Conservation (phyloP, 2,797 vertebrate species). For the Gobio occitaniae region DNA sequence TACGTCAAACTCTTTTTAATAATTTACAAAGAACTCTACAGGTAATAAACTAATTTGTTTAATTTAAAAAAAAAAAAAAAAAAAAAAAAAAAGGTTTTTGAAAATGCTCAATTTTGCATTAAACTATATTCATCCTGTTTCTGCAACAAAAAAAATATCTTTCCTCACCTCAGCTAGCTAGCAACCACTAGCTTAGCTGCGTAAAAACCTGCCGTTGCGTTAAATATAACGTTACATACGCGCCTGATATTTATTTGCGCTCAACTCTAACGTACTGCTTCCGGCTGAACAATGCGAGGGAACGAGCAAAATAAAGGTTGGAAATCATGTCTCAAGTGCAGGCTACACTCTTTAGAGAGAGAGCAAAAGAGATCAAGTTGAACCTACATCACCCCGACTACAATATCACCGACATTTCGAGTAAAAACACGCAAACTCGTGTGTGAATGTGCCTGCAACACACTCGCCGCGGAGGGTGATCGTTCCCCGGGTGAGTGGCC, state of each 20-base stretch:
- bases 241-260: slow-evolving; percentile 24
- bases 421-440: slow-evolving; percentile 62
- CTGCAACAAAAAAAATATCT: slow-evolving; percentile 52
- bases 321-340: slow-evolving; percentile 37
- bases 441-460: slow-evolving; percentile 45
- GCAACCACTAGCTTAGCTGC: slow-evolving; percentile 57
- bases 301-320: slow-evolving; percentile 59
- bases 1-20: neutral
- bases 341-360: slow-evolving; percentile 59
- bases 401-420: slow-evolving; percentile 57
- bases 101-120: neutral
- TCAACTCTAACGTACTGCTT: slow-evolving; percentile 35
- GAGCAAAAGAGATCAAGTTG: slow-evolving; percentile 66
- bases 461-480: slow-evolving; percentile 58
- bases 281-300: slow-evolving; percentile 26
- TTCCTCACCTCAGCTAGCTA: slow-evolving; percentile 56
- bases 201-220: slow-evolving; percentile 47
- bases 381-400: slow-evolving; percentile 69
- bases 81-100: neutral
- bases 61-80: neutral
- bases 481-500: slow-evolving; percentile 71
- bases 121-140: slow-evolving; percentile 39
- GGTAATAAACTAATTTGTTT: neutral
- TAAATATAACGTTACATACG: slow-evolving; percentile 39
- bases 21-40: neutral